phyloP scores from a whole-genome alignment of 2,888 invertebrate species.

The Drosophila picticornis region DNA sequence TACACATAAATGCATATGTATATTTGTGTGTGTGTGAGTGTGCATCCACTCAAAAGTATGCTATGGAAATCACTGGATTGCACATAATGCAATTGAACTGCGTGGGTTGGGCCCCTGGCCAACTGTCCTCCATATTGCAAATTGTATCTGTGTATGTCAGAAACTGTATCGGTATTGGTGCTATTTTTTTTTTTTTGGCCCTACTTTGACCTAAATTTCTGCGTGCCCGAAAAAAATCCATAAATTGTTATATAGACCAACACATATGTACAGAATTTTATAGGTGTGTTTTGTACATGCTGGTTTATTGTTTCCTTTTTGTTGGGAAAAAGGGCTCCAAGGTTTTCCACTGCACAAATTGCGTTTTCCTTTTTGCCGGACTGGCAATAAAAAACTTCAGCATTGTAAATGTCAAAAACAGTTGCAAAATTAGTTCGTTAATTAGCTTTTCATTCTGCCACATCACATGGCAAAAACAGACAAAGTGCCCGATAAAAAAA shows the following conservation, averaged over 20 bases:
- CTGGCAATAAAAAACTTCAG: slow-evolving; percentile 54
- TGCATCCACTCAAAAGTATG: slow-evolving; percentile 50
- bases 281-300: not conserved
- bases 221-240: slow-evolving; percentile 44
- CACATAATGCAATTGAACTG: slow-evolving; percentile 63
- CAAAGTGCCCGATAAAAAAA: slow-evolving; percentile 28
- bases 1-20: not conserved
- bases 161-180: slow-evolving; percentile 16
- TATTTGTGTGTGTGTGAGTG: not conserved
- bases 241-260: slow-evolving; percentile 27
- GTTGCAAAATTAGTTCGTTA: slow-evolving; percentile 78
- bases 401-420: slow-evolving; percentile 76
- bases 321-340: slow-evolving; percentile 10
- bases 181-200: slow-evolving; percentile 18
- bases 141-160: slow-evolving; percentile 15
- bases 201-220: slow-evolving; percentile 63
- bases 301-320: slow-evolving; percentile 24
- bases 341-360: slow-evolving; percentile 38
- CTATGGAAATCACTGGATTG: slow-evolving; percentile 61
- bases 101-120: slow-evolving; percentile 15
- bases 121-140: slow-evolving; percentile 35
- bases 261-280: slow-evolving; percentile 10
- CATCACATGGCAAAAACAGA: slow-evolving; percentile 58
- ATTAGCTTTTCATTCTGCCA: slow-evolving; percentile 75
- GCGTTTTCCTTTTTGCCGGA: slow-evolving; percentile 36